Percentiles rank a stretch among this genome's conserved stretches.
Conservation (phyloP, 2,113 vertebrate species). For the Gymnarchus niloticus region DNA sequence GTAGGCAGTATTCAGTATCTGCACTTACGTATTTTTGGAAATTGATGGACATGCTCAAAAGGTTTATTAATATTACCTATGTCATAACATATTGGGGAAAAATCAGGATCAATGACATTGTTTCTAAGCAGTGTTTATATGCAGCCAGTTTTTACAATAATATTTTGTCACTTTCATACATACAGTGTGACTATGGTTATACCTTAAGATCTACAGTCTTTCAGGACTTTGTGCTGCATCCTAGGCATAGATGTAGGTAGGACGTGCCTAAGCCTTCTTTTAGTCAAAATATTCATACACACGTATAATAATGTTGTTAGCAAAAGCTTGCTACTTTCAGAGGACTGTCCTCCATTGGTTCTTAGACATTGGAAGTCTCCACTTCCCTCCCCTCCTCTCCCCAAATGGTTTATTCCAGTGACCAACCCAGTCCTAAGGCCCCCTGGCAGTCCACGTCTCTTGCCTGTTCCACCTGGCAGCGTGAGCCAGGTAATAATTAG, state of each 20-base stretch:
- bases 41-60: neutral
- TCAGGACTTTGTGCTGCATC: neutral
- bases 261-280: too few relatives aligned
- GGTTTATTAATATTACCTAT: neutral
- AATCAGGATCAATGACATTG: neutral
- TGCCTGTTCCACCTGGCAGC: neutral
- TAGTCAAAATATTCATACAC: neutral
- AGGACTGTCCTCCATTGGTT: too few relatives aligned
- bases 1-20: neutral
- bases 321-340: too few relatives aligned
- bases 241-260: too few relatives aligned
- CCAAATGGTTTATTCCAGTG: neutral
- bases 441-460: too few relatives aligned
- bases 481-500: neutral
- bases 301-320: too few relatives aligned
- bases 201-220: neutral
- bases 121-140: neutral
- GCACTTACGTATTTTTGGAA: constrained; percentile 1
- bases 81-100: neutral
- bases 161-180: neutral
- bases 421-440: neutral
- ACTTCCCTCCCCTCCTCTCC: too few relatives aligned
- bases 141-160: neutral
- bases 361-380: too few relatives aligned
- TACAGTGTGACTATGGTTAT: too few relatives aligned